These are phyloP conservation scores for Eulemur rufifrons DNA, from an alignment of 2,113 vertebrate species.

Conservation along the genomic window DNA sequence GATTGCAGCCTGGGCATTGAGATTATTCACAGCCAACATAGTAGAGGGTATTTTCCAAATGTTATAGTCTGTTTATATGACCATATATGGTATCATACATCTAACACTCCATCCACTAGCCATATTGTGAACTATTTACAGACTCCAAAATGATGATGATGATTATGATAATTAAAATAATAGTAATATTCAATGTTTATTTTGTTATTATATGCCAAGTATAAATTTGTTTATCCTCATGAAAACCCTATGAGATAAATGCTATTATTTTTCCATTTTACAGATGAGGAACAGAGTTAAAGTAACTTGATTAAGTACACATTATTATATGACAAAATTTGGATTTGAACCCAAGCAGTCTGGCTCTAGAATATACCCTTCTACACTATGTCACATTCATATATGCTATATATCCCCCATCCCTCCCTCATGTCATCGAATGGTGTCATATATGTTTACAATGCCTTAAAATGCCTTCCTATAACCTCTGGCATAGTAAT, in stretches of 20 bases:
- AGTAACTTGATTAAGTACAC: background rate
- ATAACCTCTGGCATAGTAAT: background rate
- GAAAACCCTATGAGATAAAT: background rate
- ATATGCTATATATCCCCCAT: fast-evolving
- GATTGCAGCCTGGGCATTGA: background rate
- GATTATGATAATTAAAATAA: background rate
- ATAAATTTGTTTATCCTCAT: background rate
- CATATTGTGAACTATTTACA: background rate
- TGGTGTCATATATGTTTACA: background rate
- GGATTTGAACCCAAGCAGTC: background rate
- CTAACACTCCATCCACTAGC: background rate
- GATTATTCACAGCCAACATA: background rate
- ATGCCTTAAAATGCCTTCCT: background rate
- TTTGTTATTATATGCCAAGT: background rate
- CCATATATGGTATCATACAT: background rate
- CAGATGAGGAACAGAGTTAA: background rate
- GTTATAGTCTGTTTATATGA: background rate
- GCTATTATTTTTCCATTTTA: background rate
- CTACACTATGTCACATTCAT: fast-evolving
- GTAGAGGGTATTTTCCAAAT: background rate
- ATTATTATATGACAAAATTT: background rate
- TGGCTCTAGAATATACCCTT: fast-evolving
- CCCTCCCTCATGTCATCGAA: background rate
- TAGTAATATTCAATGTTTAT: background rate
- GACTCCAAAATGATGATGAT: background rate